Evolutionary conservation across 2,888 invertebrate species (phyloP).

Genomic region (Harpalus rubripes): DNA sequence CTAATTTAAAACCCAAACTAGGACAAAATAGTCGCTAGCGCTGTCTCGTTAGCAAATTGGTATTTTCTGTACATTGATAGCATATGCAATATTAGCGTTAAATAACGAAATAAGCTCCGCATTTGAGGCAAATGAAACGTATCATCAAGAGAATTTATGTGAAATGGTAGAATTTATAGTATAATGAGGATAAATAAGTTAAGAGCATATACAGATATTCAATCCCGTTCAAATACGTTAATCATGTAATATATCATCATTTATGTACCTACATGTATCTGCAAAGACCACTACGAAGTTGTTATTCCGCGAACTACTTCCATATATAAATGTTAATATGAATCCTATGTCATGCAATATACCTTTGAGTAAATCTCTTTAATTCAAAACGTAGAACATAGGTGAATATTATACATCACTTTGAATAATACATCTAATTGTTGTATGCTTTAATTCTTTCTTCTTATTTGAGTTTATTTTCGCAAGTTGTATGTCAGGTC

Average conservation of each 20-base stretch:
- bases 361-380: no score
- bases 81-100: not conserved
- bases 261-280: not conserved
- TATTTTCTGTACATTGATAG: slow-evolving; percentile 9
- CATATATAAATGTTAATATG: no score
- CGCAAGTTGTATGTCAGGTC: no score
- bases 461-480: no score
- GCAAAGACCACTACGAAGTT: not conserved
- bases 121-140: not conserved
- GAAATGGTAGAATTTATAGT: not conserved
- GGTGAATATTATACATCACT: no score
- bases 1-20: slow-evolving; percentile 23
- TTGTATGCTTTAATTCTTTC: no score
- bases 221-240: not conserved
- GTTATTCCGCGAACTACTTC: no score
- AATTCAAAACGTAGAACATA: no score
- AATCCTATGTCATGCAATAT: no score
- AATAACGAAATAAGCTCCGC: not conserved
- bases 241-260: not conserved
- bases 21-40: slow-evolving; percentile 20
- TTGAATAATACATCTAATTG: no score
- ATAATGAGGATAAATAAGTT: not conserved
- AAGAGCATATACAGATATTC: not conserved
- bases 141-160: not conserved
- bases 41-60: slow-evolving; percentile 17